These are phyloP conservation scores for Lithosia quadra DNA, from an alignment of 2,888 invertebrate species.

Conservation along the genomic window DNA sequence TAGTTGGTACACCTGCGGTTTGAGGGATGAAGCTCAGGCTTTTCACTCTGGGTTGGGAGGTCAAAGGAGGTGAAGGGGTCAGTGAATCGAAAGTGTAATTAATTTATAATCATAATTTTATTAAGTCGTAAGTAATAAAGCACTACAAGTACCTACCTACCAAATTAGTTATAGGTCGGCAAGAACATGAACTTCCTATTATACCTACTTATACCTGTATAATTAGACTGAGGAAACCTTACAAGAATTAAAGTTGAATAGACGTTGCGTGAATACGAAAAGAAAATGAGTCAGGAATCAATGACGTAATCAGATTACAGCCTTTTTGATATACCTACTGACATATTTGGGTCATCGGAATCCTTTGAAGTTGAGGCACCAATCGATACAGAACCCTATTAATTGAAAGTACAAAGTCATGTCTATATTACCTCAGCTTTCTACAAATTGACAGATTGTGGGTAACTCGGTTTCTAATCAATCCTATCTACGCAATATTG, in stretches of 20 bases:
- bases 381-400: conserved; percentile 42
- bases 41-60: too few species aligned
- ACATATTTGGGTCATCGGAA: conserved; percentile 60
- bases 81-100: too few species aligned
- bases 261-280: conserved; percentile 44
- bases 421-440: conserved; percentile 8
- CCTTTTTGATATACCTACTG: conserved; percentile 57
- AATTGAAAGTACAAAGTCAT: conserved; percentile 28
- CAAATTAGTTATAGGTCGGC: not conserved
- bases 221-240: conserved; percentile 45
- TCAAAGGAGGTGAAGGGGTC: too few species aligned
- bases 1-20: too few species aligned
- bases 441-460: conserved; percentile 3
- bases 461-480: not conserved
- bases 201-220: conserved; percentile 10
- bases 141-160: not conserved
- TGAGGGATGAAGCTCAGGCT: too few species aligned
- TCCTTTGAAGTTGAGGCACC: conserved; percentile 56
- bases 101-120: not conserved
- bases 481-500: conserved; percentile 5
- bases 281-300: conserved; percentile 45
- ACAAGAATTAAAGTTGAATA: conserved; percentile 44
- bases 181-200: conserved; percentile 24
- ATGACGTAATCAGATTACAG: conserved; percentile 56
- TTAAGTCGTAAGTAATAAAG: not conserved